phyloP scores from a whole-genome alignment of 2,113 vertebrate genomes.

The Pampusana beccarii region DNA sequence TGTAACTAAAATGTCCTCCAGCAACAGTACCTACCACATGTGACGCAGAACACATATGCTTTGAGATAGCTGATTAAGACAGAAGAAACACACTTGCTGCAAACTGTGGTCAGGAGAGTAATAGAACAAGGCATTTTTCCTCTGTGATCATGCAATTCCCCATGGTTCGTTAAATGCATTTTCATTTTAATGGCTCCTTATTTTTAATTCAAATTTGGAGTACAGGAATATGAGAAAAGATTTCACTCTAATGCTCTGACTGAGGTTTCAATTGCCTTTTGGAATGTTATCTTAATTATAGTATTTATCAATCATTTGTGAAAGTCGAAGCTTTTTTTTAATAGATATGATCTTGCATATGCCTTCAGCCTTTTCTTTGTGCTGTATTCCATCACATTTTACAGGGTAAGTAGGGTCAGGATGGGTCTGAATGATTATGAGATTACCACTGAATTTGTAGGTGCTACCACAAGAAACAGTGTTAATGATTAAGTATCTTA shows the following conservation, averaged over 20 bases:
- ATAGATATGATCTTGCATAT: background rate
- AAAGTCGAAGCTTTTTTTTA: background rate
- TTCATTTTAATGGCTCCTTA: background rate
- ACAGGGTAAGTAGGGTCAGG: background rate
- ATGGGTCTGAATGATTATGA: background rate
- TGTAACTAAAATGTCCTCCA: background rate
- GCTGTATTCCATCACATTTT: background rate
- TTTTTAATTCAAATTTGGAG: background rate
- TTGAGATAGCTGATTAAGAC: background rate
- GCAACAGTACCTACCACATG: background rate
- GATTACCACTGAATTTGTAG: background rate
- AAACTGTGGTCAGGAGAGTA: background rate
- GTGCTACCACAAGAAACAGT: background rate
- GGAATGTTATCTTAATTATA: background rate
- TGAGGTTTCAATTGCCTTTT: background rate
- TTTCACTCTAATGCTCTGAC: background rate
- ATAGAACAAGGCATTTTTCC: background rate
- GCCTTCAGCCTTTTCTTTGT: background rate
- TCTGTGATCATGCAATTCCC: background rate
- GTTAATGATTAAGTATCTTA: background rate
- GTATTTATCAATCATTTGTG: background rate
- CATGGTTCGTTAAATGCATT: background rate
- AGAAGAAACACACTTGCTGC: background rate
- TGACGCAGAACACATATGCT: background rate
- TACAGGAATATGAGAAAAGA: background rate